Evolutionary conservation across 2,113 vertebrate species (phyloP), one percentile per base, ranked within the genome.

Genomic region (Bubo bubo): DNA sequence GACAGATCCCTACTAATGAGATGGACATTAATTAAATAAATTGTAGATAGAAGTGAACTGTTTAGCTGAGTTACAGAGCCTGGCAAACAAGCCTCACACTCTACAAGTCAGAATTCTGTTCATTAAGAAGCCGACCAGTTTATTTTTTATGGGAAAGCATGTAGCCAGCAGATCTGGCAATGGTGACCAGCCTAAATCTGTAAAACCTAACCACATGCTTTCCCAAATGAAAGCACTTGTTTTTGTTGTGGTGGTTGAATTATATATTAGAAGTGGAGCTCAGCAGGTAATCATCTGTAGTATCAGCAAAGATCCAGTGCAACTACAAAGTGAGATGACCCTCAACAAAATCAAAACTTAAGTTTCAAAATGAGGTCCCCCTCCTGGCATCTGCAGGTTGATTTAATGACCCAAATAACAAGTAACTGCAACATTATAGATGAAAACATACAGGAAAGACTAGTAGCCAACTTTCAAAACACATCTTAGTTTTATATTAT

Each of bases 11-110:
- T 88, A 53, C 94, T 97, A 97, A 96, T 96, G 96, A 97, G 93
- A 97, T 95, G 93, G 97, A 91, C 94, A 94, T 95, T 98, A 97
- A 98, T 98, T 97, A 97, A 96, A 94, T 92, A 96, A 96, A 95
- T 80, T 87, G 91, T 71, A 86, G 77, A 92, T 45, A 90, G 91
- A 95, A 96, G 81, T 52, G 89, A 93, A 77, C 79, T 95, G 94
- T 97, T 97, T 97, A 94, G 73, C 76, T 4, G 9, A 91, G 58
- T 93, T 93, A 23, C 91, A 96, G 96, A 71, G 37, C 63, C 56
- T 93, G 63, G 52, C 79, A 97, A 97, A 97, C 85, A 96, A 94
- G 19, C n/a, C 56, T 80, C 47, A 66, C 39, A 21, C 15, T 88
- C 50, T 34, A 8, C 8, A 89, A 77, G 41, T 30, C 53, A 80